These are phyloP conservation scores for Ciconia nigra DNA, from an alignment of 2,797 vertebrate species.

Conservation along the genomic window DNA sequence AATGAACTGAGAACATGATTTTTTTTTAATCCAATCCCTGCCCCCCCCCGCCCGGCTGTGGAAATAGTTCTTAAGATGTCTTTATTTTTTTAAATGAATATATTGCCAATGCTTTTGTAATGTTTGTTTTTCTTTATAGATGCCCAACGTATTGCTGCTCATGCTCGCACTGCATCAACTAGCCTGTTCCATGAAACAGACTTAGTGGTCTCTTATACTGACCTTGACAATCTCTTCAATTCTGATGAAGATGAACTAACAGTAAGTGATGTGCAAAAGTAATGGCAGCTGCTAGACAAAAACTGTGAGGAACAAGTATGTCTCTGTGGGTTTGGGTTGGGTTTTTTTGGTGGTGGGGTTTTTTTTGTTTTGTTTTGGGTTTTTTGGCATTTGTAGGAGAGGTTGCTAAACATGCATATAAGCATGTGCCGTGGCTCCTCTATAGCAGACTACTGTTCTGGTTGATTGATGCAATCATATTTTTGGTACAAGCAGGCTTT, in stretches of 20 bases:
- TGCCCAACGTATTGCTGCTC: constrained; percentile 84
- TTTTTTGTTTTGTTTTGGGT: no score
- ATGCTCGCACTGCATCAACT: constrained; percentile 88
- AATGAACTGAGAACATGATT: background rate
- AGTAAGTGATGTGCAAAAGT: constrained; percentile 76
- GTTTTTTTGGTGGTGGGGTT: no score
- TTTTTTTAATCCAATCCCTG: no score
- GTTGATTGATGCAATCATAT: background rate
- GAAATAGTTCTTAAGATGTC: background rate
- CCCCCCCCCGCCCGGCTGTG: background rate
- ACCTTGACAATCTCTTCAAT: constrained; percentile 99
- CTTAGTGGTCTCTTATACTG: constrained; percentile 93
- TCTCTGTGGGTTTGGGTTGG: background rate
- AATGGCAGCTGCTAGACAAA: background rate
- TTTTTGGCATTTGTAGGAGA: background rate
- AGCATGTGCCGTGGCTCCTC: background rate
- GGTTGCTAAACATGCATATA: background rate
- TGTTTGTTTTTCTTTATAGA: constrained; percentile 70
- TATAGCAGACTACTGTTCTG: background rate
- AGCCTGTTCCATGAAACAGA: constrained; percentile 96
- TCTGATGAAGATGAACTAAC: constrained; percentile 96
- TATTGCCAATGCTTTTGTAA: background rate
- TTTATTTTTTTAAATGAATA: background rate
- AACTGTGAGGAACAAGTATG: background rate
- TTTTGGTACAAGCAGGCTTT: background rate